These are phyloP conservation scores for Caenorhabditis japonica DNA, from an alignment of 2,888 invertebrate species.

Conservation along the genomic window DNA sequence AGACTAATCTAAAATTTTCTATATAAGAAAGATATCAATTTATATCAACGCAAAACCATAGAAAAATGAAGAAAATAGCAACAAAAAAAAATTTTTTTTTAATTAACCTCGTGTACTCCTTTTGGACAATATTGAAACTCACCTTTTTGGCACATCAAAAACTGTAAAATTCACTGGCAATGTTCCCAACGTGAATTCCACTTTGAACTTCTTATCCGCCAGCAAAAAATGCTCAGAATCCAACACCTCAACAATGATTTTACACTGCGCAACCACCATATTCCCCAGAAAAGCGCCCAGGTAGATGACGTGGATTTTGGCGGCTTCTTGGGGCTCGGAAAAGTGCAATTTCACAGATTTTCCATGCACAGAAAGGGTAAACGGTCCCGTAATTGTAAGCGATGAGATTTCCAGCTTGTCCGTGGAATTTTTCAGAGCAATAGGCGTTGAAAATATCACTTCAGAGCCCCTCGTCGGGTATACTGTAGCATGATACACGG, in stretches of 20 bases:
- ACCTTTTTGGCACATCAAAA: slow-evolving; percentile 36
- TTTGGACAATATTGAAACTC: background rate
- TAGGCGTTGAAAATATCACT: slow-evolving; percentile 17
- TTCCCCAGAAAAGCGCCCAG: slow-evolving; percentile 19
- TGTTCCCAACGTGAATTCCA: no score
- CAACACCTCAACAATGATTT: slow-evolving; percentile 30
- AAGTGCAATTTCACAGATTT: slow-evolving; percentile 9
- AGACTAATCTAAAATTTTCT: no score
- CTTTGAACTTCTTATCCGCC: slow-evolving; percentile 10
- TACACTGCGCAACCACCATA: slow-evolving; percentile 27
- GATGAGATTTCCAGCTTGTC: slow-evolving; percentile 5
- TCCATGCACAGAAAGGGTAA: slow-evolving; percentile 7
- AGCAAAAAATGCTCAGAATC: slow-evolving; percentile 24
- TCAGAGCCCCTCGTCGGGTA: slow-evolving; percentile 24
- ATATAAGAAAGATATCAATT: no score
- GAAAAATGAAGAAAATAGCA: background rate
- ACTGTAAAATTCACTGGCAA: slow-evolving; percentile 10
- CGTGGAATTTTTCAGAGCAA: background rate
- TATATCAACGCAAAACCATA: no score
- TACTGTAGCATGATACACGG: slow-evolving; percentile 16
- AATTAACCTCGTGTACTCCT: no score
- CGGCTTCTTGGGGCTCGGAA: slow-evolving; percentile 10
- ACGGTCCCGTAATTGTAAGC: slow-evolving; percentile 9
- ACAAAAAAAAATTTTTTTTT: background rate
- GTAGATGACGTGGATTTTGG: slow-evolving; percentile 17